Base-by-base conservation (phyloP, 2,113 vertebrate genomes). In the Raja brachyura region DNA sequence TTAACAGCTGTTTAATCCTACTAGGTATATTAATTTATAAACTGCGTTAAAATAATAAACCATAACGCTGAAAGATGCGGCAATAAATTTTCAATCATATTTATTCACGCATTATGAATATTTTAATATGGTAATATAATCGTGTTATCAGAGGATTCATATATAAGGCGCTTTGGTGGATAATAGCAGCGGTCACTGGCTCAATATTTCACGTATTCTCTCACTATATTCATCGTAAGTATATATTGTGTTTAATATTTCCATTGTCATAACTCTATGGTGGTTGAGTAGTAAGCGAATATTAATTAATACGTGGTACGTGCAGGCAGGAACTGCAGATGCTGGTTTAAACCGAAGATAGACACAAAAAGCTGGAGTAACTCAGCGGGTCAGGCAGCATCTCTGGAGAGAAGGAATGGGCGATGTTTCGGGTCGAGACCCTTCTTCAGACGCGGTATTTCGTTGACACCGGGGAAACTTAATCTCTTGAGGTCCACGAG, bases 171-270 rank as follows among this genome's bases (percentile, higher is more conserved):
- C 9, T 73, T 25, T 13, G 68, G 39, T 74, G 66, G 5, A 61
- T n/a, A 31, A 63, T 92, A 92, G 73, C 39, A 8, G 0, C 2
- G 73, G 70, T 9, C 18, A 92, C 68, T 48, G 59, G 70, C 22
- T 54, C n/a, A 31, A 90, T 9, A 61, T 10, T 59, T 59, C 28
- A 14, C 28, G 33, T 48, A 73, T 54, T 9, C 39, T 54, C 63
- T 92, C 33, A 54, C 9, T 28, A 28, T 28, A 74, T 73, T 31
- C 33, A 92, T 73, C n/a, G 73, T 3, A 54, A 54, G 22, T 10
- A 73, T 73, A 59, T 54, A 74, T 92, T 92, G n/a, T 73, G 9
- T 31, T 48, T 92, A 70, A 92, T 92, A 70, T 70, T 70, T 68
- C 33, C n/a, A 25, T 48, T 28, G 20, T 66, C 31, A 39, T 48